Evolutionary conservation across 2,797 vertebrate species (phyloP).

Genomic region (Morelia viridis): DNA sequence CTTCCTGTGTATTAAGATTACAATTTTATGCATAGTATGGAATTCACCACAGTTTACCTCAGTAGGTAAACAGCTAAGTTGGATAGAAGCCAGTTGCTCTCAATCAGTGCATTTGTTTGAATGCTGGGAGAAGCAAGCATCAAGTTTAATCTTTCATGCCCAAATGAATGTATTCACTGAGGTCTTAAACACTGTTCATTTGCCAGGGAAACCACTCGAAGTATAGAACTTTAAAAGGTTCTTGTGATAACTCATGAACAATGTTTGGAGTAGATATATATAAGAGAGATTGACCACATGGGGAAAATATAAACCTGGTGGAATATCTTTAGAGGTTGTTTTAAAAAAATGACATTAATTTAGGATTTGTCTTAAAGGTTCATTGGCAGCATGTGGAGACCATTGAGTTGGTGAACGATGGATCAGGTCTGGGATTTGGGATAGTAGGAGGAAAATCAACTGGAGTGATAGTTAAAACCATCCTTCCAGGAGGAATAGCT

Average conservation of each 20-base stretch:
- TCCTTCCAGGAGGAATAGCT: constrained; percentile 93
- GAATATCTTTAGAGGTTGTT: neutral
- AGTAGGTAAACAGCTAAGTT: neutral
- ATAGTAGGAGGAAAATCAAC: constrained; percentile 95
- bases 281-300: neutral
- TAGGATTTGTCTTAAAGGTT: constrained; percentile 68
- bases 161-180: neutral
- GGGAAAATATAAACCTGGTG: neutral
- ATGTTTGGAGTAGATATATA: neutral
- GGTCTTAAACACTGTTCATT: neutral
- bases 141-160: neutral
- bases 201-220: neutral
- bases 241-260: neutral
- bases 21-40: neutral
- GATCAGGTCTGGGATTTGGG: constrained; percentile 94
- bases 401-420: constrained; percentile 94
- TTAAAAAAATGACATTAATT: neutral
- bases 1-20: neutral
- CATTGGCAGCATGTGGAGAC: constrained; percentile 94
- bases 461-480: constrained; percentile 97
- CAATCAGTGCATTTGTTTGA: neutral
- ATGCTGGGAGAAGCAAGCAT: neutral
- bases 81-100: neutral
- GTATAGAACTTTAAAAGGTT: neutral
- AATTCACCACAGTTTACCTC: neutral